Base-by-base conservation (phyloP, 1,140 invertebrate genomes). In the Euwallacea similis region DNA sequence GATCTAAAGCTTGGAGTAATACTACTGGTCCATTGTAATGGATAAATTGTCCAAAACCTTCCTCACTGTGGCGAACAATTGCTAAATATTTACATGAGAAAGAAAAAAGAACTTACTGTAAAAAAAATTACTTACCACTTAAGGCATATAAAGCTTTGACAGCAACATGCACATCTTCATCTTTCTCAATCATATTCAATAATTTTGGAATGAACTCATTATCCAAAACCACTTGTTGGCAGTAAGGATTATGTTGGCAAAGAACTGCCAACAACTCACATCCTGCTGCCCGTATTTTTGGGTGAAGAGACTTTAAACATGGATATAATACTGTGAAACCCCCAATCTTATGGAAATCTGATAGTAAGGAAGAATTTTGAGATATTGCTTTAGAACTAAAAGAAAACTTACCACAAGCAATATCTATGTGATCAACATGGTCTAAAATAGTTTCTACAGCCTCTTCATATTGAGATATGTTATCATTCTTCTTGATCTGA, bases 321-420 rank as follows among this genome's bases (percentile, higher is more conserved):
- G 87, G 80, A 0, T 86, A 83, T 54, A 94, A 85, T 53, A 93
- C 85, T 0, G 85, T 81, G 76, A 92, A 93, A 0, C 91, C 92
- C 7, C 90, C 90, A 75, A 94, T 88, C 82, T 93, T 93, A 75
- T 89, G 88, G 79, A 94, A 93, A 84, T 93, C 90, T 89, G n/a
- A 33, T 63, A 66, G 42, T 21, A 66, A 55, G 43, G 81, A 7
- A 84, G 83, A 61, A 43, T 2, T 55, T 4, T n/a, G 0, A 7
- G 42, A 11, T n/a, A 65, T 65, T 42, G 42, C 13, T 41, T 54
- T 66, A n/a, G 7, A n/a, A 8, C 54, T 13, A 11, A 63, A 13
- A 63, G 0, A 67, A 64, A 61, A 61, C 79, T 79, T 80, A 89
- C 88, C 91, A 77, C 89, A 90, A 10, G 92, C 90, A 58, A 88